These are phyloP conservation scores for Napeogenes sylphis DNA, from an alignment of 2,888 invertebrate genomes.

Conservation along the genomic window DNA sequence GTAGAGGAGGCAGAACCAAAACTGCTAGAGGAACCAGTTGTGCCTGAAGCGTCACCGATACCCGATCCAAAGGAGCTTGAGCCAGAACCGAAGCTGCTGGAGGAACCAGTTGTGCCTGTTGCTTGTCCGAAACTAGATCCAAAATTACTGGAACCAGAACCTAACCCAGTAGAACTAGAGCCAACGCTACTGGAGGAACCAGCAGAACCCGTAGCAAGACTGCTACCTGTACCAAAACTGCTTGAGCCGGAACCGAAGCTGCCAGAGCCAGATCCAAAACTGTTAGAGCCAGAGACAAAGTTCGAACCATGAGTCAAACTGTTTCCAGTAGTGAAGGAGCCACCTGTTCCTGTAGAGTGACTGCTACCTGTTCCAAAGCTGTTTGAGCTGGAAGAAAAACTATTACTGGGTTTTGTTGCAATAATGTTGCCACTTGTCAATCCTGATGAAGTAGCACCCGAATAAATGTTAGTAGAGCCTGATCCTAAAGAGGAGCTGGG, in stretches of 20 bases:
- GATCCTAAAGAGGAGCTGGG: slow-evolving; percentile 4
- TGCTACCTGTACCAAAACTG: slow-evolving; percentile 2
- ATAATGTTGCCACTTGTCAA: neutral
- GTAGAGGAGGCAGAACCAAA: slow-evolving; percentile 20
- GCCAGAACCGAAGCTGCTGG: slow-evolving; percentile 9
- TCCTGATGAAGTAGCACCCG: neutral
- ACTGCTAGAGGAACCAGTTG: slow-evolving; percentile 9
- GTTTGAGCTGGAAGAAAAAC: no score
- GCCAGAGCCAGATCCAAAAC: neutral
- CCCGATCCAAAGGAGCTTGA: slow-evolving; percentile 10
- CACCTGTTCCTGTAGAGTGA: neutral
- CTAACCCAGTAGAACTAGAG: slow-evolving; percentile 8
- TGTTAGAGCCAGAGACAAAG: neutral
- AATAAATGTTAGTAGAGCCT: neutral
- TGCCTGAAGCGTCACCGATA: neutral
- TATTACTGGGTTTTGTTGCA: no score
- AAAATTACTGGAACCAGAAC: slow-evolving; percentile 9
- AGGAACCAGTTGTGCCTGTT: slow-evolving; percentile 3
- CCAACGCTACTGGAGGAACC: slow-evolving; percentile 6
- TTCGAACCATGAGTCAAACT: neutral
- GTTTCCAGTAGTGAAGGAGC: neutral
- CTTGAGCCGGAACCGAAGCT: slow-evolving; percentile 14
- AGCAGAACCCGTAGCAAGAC: neutral
- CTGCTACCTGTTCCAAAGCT: no score
- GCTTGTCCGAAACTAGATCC: slow-evolving; percentile 4